Evolutionary conservation across 1,140 invertebrate species (phyloP).

Genomic region (Adoxophyes honmai): DNA sequence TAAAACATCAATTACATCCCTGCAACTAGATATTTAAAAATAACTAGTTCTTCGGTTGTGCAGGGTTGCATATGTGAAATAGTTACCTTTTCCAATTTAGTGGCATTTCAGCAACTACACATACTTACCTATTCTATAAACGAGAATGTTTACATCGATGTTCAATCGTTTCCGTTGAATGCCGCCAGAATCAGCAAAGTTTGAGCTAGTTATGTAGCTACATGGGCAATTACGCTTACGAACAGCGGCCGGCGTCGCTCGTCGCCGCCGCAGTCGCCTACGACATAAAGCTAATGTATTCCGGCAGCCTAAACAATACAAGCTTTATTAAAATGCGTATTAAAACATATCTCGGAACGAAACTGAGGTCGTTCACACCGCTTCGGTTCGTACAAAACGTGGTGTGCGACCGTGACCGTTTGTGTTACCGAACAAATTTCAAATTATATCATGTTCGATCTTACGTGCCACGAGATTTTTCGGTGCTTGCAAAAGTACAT

Average conservation of each 20-base stretch:
- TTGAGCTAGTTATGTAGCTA: not conserved
- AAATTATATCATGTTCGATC: constrained; percentile 28
- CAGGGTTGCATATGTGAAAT: no score
- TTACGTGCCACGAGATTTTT: not conserved
- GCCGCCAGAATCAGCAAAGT: not conserved
- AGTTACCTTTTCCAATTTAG: no score
- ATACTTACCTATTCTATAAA: no score
- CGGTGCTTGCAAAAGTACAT: not conserved
- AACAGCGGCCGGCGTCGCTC: constrained; percentile 23
- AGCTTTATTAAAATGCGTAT: constrained; percentile 67
- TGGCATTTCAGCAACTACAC: no score
- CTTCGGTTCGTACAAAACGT: constrained; percentile 38
- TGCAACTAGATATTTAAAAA: no score
- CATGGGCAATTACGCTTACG: constrained; percentile 17
- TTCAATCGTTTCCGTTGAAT: no score
- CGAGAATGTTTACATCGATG: no score
- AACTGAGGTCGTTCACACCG: constrained; percentile 59
- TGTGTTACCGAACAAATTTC: constrained; percentile 37
- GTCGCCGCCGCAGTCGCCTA: constrained; percentile 16
- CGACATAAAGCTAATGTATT: constrained; percentile 49
- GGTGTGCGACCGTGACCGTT: constrained; percentile 46
- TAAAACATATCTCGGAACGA: constrained; percentile 61
- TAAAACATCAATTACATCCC: no score
- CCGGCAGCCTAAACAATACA: constrained; percentile 59
- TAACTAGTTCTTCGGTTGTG: no score